Evolutionary conservation across 2,888 invertebrate genomes (phyloP).

Genomic region (Dasysyrphus tricinctus): DNA sequence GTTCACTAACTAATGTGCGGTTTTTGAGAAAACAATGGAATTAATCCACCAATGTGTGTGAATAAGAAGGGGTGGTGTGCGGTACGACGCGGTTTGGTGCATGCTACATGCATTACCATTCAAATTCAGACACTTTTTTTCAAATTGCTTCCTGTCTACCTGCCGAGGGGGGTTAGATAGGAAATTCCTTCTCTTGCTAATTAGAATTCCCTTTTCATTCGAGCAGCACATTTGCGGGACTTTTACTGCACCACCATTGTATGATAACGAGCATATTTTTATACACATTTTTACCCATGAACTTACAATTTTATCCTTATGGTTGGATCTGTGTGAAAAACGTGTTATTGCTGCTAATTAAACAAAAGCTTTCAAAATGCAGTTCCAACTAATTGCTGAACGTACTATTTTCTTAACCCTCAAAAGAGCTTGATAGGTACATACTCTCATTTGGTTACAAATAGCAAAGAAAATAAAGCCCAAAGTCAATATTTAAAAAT

Average conservation of each 20-base stretch:
- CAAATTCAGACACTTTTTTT: slow-evolving; percentile 61
- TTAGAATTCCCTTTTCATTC: slow-evolving; percentile 67
- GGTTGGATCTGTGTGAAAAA: slow-evolving; percentile 36
- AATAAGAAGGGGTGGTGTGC: not conserved
- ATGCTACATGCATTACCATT: slow-evolving; percentile 53
- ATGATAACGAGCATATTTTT: slow-evolving; percentile 60
- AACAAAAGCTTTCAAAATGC: slow-evolving; percentile 58
- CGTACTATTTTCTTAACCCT: slow-evolving; percentile 60
- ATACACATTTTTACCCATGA: slow-evolving; percentile 31
- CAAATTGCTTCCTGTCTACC: slow-evolving; percentile 68
- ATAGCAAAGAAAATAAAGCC: slow-evolving; percentile 36
- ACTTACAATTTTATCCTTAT: slow-evolving; percentile 30
- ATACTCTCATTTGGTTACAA: slow-evolving; percentile 32
- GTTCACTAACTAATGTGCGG: slow-evolving; percentile 68
- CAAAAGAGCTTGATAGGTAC: slow-evolving; percentile 3
- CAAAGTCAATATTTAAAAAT: slow-evolving; percentile 72
- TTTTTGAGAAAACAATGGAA: slow-evolving; percentile 66
- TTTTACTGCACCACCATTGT: slow-evolving; percentile 72
- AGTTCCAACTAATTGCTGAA: slow-evolving; percentile 62
- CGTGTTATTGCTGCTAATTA: slow-evolving; percentile 54
- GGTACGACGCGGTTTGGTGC: not conserved
- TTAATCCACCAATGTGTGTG: slow-evolving; percentile 68
- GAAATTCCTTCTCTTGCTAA: slow-evolving; percentile 55
- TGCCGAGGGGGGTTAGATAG: not conserved
- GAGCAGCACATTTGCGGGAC: slow-evolving; percentile 56